Evolutionary conservation across 2,797 vertebrate species (phyloP).

Genomic region (Amniataba percoides): DNA sequence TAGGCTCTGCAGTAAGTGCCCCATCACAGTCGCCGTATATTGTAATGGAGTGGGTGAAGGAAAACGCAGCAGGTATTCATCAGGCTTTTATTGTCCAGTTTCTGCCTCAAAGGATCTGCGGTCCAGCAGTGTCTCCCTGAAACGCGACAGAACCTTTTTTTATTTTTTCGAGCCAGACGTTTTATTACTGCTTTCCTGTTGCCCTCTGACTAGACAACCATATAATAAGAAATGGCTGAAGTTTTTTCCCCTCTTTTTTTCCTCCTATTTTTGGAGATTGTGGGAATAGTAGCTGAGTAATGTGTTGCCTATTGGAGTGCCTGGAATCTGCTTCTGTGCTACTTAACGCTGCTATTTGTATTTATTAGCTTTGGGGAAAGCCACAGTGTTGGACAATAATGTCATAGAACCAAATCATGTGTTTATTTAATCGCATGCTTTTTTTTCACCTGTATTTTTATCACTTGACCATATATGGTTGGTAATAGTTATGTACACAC

Average conservation of each 20-base stretch:
- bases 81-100: conserved; percentile 37
- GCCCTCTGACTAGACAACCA: conserved; percentile 78
- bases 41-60: conserved; percentile 11
- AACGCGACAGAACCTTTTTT: conserved; percentile 47
- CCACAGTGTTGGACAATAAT: neutral
- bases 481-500: neutral
- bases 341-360: conserved; percentile 3
- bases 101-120: conserved; percentile 43
- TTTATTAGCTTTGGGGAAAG: conserved; percentile 1
- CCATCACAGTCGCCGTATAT: conserved; percentile 8
- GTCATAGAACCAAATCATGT: neutral
- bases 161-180: conserved; percentile 73
- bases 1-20: neutral
- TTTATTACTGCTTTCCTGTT: conserved; percentile 80
- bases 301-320: conserved; percentile 15
- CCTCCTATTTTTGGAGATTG: conserved; percentile 70
- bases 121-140: conserved; percentile 60
- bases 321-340: neutral
- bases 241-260: conserved; percentile 37
- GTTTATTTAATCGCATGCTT: neutral
- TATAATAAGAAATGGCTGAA: conserved; percentile 78
- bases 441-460: neutral
- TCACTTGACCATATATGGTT: neutral
- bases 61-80: conserved; percentile 41
- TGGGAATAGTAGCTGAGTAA: conserved; percentile 58